A percentile compares a stretch with the other conserved stretches of the same genome.
Conservation (phyloP, 2,113 vertebrate species). For the Sander vitreus region DNA sequence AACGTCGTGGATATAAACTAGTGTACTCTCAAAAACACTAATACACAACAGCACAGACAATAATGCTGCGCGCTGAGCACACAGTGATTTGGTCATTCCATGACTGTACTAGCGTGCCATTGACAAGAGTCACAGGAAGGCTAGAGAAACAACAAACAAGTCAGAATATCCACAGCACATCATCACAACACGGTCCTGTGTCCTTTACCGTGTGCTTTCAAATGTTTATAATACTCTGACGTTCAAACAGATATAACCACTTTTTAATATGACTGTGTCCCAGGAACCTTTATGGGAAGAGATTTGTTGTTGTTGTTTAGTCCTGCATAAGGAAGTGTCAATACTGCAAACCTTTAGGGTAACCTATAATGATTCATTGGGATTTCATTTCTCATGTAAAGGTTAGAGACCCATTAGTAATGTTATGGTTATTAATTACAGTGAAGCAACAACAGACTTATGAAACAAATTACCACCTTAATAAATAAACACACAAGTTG, state of each 20-base stretch:
- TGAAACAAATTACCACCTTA: background rate
- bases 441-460: background rate
- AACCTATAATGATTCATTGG: background rate
- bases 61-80: background rate
- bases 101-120: background rate
- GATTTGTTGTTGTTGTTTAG: background rate
- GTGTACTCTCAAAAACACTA: background rate
- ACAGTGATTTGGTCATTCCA: background rate
- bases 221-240: background rate
- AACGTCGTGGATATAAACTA: too few relatives aligned
- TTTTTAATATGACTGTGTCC: background rate
- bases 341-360: background rate
- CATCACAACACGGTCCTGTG: background rate
- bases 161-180: background rate
- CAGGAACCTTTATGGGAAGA: background rate
- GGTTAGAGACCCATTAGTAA: background rate
- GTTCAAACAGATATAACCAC: background rate
- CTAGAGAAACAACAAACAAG: background rate
- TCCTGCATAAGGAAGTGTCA: background rate
- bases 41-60: background rate
- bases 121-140: slow-evolving; percentile 2
- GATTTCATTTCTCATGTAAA: background rate
- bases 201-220: background rate
- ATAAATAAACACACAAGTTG: background rate
- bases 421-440: slow-evolving; percentile 4